Evolutionary conservation across 2,888 invertebrate genomes (phyloP), one percentile per base, ranked within the genome.

Genomic region (Platycheirus albimanus): DNA sequence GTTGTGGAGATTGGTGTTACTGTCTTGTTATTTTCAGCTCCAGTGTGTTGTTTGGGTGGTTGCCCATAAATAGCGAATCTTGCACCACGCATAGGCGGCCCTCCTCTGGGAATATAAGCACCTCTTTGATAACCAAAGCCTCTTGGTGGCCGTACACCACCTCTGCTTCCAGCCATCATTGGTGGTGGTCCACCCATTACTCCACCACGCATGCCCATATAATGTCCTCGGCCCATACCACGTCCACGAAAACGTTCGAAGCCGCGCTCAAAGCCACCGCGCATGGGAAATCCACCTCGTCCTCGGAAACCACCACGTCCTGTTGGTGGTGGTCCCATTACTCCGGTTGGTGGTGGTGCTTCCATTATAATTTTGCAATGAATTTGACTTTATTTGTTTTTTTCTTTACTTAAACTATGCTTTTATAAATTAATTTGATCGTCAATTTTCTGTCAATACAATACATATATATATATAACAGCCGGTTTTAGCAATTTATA

Each of bases 191-290:
- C 83, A 51, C 84, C 85, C 74, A 83, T 85, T 64, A 86, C 87
- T 13, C 87, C 87, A 4, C 88, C 87, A n/a, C 88, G 86, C 86
- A 89, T 87, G 5, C 90, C 89, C 88, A 90, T 88, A 47, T 87
- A 90, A 70, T 90, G 90, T n/a, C 91, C 91, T 13, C 90, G 88
- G 47, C 90, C 90, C 88, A 90, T 89, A 30, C 91, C 91, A 49
- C 91, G 87, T 15, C 90, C 90, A 56, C 91, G 88, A 19, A 38
- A 3, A 33, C 38, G 38, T 41, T 7, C 38, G 7, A 3, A 7
- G 7, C 89, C 90, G 11, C 90, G 89, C 51, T 91, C 91, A 52
- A 88, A 90, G 1, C 90, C 89, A 3, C 91, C 89, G 13, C 90
- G 88, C 87, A 90, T 89, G 0, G 89, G 88, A 11, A 87, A 87